Evolutionary conservation across 1,140 invertebrate genomes (phyloP).

Genomic region (Sycobia sp.): DNA sequence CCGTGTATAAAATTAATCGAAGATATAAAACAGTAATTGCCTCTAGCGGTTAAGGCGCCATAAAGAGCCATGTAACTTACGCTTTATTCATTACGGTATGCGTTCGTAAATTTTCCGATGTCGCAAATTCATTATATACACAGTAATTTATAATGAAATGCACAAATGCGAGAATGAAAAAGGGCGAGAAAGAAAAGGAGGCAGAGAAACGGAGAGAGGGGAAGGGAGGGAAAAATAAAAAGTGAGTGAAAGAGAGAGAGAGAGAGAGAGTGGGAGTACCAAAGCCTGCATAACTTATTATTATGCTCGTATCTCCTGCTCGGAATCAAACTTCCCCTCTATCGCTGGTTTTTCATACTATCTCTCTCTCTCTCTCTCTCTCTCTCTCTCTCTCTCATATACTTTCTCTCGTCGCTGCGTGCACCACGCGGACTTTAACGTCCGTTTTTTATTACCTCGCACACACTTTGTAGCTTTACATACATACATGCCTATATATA

Average conservation of each 20-base stretch:
- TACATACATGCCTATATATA: too few relatives aligned
- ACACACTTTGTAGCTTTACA: conserved; percentile 1
- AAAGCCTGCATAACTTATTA: conserved; percentile 15
- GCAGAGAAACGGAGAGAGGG: neutral
- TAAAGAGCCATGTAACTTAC: too few relatives aligned
- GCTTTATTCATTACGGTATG: too few relatives aligned
- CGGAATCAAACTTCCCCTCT: conserved; percentile 5
- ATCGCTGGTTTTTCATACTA: neutral
- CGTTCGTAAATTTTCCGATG: too few relatives aligned
- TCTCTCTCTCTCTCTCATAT: too few relatives aligned
- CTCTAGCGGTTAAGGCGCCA: too few relatives aligned
- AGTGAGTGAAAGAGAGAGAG: too few relatives aligned
- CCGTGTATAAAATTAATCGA: too few relatives aligned
- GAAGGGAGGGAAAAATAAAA: neutral
- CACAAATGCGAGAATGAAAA: neutral
- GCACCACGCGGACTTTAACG: neutral
- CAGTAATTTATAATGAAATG: neutral
- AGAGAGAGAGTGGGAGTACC: too few relatives aligned
- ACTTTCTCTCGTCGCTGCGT: neutral
- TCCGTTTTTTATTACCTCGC: conserved; percentile 12
- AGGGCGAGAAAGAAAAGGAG: neutral
- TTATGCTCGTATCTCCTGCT: conserved; percentile 3
- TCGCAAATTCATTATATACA: too few relatives aligned
- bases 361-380: too few relatives aligned
- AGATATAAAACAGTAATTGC: too few relatives aligned